Evolutionary conservation across 2,797 vertebrate genomes (phyloP), one percentile per base, ranked within the genome.

Genomic region (Erpetoichthys calabaricus): DNA sequence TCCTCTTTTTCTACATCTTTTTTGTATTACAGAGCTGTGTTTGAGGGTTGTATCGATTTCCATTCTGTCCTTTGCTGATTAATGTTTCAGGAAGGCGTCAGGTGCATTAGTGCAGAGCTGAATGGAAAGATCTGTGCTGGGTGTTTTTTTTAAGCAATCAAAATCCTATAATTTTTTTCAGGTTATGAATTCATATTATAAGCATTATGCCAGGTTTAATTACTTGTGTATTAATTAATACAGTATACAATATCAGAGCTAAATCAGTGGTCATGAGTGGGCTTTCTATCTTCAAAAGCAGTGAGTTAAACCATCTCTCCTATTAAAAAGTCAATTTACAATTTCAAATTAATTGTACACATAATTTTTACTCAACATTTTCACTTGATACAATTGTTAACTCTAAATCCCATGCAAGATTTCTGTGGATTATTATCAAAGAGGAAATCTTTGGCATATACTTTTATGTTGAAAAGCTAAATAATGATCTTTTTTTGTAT

Each of bases 31-130:
- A 8, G 47, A 45, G 49, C 45, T 63, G 41, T 63, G 64, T 75
- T 78, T 77, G 63, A 71, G 69, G 62, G 41, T 7, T 60, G 0
- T 64, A 78, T 79, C 73, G 75, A 79, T 83, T 79, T 82, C 60
- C 66, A 56, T 70, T 75, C 62, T 65, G 64, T 66, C 67, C 66
- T 4, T 45, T 43, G 47, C 62, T 80, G 65, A 72, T 80, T 81
- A 81, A 77, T 77, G 64, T 67, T 75, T 67, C 61, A 70, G 66
- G 62, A 77, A 77, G 59, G 45, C 52, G 64, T 71, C 60, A 68
- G 59, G 54, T 62, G 47, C 62, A 62, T 69, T 73, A 69, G 41
- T 51, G 56, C 41, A 59, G 63, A 66, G 63, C 53, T 62, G 60
- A 74, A 73, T 59, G 70, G 59, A 78, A 75, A 64, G 67, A 75